Conservation (phyloP, 1,140 invertebrate species). For the Charaxes varanes region DNA sequence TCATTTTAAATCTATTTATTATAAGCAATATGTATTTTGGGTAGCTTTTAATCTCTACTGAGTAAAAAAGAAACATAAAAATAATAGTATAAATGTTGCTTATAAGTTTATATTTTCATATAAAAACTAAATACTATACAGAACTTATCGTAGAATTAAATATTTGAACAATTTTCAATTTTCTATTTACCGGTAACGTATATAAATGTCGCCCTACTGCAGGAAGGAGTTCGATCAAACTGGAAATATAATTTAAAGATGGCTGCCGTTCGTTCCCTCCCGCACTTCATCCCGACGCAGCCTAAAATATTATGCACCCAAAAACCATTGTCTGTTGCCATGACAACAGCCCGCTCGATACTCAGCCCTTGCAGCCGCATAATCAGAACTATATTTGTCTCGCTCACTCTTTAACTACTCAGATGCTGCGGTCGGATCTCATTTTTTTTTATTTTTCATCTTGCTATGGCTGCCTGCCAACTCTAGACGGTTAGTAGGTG, state of each 20-base stretch:
- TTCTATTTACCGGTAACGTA: constrained; percentile 10
- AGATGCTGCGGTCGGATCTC: constrained; percentile 57
- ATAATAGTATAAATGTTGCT: too few species aligned
- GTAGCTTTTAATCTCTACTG: too few species aligned
- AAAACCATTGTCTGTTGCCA: constrained; percentile 73
- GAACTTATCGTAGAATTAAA: neutral
- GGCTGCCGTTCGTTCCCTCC: constrained; percentile 52
- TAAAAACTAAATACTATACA: too few species aligned
- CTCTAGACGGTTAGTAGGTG: constrained; percentile 52
- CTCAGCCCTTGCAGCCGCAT: constrained; percentile 40
- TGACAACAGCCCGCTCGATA: constrained; percentile 69
- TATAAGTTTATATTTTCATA: too few species aligned
- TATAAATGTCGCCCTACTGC: constrained; percentile 32
- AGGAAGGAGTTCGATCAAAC: constrained; percentile 57
- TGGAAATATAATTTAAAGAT: constrained; percentile 73
- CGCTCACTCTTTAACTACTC: constrained; percentile 52
- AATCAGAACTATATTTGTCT: constrained; percentile 57
- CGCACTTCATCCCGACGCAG: constrained; percentile 50
- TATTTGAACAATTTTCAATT: constrained; percentile 3
- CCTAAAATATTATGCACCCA: constrained; percentile 75
- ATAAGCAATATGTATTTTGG: too few species aligned
- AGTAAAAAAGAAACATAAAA: too few species aligned
- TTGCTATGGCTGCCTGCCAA: constrained; percentile 60
- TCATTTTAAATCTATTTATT: too few species aligned
- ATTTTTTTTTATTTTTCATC: constrained; percentile 37